phyloP scores from a whole-genome alignment of 2,797 vertebrate species.

The Otus scops region DNA sequence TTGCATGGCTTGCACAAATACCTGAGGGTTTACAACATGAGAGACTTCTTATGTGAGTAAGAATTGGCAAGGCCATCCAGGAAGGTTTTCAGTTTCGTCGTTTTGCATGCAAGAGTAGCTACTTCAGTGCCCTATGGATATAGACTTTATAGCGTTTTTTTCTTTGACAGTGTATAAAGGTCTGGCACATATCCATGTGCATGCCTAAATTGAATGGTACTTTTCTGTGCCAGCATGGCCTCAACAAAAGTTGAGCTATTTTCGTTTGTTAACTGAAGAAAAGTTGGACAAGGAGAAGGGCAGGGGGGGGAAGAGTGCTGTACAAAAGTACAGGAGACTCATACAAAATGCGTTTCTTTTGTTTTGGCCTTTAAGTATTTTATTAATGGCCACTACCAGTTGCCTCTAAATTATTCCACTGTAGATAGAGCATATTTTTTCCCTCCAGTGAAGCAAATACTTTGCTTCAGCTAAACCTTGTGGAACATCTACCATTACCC shows the following conservation, averaged over 20 bases:
- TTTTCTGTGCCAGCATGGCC: conserved; percentile 13
- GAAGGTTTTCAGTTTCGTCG: background rate
- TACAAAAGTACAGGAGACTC: background rate
- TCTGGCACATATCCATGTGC: conserved; percentile 16
- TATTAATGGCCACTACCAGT: background rate
- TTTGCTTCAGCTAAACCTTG: background rate
- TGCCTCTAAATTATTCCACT: background rate
- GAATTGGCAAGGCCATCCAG: background rate
- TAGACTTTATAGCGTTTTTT: background rate
- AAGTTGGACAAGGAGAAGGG: background rate
- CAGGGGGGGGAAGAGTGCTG: background rate
- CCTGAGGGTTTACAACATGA: background rate
- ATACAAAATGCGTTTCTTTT: background rate
- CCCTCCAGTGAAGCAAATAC: background rate
- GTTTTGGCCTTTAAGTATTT: background rate
- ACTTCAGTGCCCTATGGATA: background rate
- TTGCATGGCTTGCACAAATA: background rate
- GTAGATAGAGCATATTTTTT: background rate
- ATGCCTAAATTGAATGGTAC: background rate
- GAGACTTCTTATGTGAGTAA: background rate
- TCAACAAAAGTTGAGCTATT: conserved; percentile 34
- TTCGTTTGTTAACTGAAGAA: conserved; percentile 33
- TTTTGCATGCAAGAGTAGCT: background rate
- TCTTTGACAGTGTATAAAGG: background rate
- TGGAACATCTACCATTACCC: background rate